Percentiles rank a stretch among this genome's conserved stretches.
Conservation (phyloP, 30 jellyfish, hydroid and myxozoan species). For the Clytia hemisphaerica region DNA sequence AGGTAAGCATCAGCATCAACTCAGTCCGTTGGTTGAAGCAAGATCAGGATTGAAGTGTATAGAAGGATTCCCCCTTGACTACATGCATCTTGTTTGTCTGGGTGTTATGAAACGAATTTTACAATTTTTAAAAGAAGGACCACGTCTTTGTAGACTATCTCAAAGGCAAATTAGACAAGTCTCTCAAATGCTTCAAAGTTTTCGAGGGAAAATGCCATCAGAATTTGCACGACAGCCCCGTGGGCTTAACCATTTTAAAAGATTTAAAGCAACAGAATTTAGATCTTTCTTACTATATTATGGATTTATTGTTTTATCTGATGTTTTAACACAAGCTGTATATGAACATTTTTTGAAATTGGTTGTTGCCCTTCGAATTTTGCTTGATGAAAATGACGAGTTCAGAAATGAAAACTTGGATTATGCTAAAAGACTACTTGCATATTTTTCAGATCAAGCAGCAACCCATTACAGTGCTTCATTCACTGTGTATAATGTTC, state of each 20-base stretch:
- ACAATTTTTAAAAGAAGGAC: conserved; percentile 15
- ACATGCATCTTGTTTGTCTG: conserved; percentile 39
- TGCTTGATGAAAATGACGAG: too few species aligned
- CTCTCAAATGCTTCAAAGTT: conserved; percentile 12
- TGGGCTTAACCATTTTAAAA: conserved; percentile 15
- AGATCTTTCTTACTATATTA: conserved; percentile 42
- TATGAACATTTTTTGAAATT: conserved; percentile 30
- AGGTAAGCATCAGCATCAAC: conserved; percentile 8
- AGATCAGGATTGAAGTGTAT: conserved; percentile 18
- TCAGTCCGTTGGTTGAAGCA: conserved; percentile 12
- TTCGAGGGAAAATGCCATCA: conserved; percentile 26
- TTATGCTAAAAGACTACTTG: too few species aligned
- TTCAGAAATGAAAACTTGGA: too few species aligned
- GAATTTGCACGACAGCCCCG: conserved; percentile 63
- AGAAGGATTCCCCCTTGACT: conserved; percentile 18
- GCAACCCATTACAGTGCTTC: too few species aligned
- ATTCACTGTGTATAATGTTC: too few species aligned
- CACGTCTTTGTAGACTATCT: conserved; percentile 24
- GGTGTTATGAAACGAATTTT: conserved; percentile 36
- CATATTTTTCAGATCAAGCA: too few species aligned
- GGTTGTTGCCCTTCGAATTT: conserved; percentile 24
- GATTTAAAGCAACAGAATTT: conserved; percentile 59
- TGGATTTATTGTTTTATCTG: conserved; percentile 41
- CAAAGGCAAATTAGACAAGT: conserved; percentile 14
- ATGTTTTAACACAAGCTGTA: conserved; percentile 13